Percentiles rank a stretch among this genome's conserved stretches.
Evolutionary conservation across 1,140 invertebrate species (phyloP).

Genomic region (Pantala flavescens): DNA sequence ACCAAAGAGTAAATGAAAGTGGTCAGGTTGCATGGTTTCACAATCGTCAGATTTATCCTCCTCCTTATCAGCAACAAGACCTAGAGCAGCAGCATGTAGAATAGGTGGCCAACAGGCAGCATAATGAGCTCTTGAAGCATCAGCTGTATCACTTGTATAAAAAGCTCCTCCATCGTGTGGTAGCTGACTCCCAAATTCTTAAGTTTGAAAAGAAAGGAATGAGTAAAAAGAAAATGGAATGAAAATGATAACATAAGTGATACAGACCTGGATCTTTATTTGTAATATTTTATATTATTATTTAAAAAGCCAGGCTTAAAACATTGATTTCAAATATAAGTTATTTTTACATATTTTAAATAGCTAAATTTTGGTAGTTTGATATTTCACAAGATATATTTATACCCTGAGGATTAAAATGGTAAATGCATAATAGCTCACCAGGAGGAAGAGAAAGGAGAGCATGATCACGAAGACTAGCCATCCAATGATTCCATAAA

Average conservation of each 20-base stretch:
- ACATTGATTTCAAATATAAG: too few species aligned
- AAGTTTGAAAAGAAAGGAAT: too few species aligned
- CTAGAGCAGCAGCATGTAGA: constrained; percentile 83
- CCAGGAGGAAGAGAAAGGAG: constrained; percentile 81
- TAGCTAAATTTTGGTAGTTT: too few species aligned
- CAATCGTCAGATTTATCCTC: not conserved
- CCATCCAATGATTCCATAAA: constrained; percentile 88
- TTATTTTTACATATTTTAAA: too few species aligned
- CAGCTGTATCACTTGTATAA: constrained; percentile 92
- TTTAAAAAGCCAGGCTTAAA: too few species aligned
- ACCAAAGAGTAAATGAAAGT: constrained; percentile 87
- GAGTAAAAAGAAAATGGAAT: not conserved
- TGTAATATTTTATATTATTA: not conserved
- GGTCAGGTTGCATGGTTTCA: constrained; percentile 46
- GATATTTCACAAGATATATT: too few species aligned
- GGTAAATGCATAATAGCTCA: constrained; percentile 30
- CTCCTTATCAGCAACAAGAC: constrained; percentile 42
- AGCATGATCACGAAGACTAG: constrained; percentile 89
- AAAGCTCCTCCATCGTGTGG: constrained; percentile 94
- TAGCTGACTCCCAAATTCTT: constrained; percentile 85
- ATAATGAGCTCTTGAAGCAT: constrained; percentile 84
- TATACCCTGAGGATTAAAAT: too few species aligned
- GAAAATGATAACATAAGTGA: not conserved
- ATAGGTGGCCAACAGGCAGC: constrained; percentile 87
- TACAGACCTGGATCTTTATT: too few species aligned